Evolutionary conservation across 2,888 invertebrate genomes (phyloP), one percentile per base, ranked within the genome.

Genomic region (Chalcis sispes): DNA sequence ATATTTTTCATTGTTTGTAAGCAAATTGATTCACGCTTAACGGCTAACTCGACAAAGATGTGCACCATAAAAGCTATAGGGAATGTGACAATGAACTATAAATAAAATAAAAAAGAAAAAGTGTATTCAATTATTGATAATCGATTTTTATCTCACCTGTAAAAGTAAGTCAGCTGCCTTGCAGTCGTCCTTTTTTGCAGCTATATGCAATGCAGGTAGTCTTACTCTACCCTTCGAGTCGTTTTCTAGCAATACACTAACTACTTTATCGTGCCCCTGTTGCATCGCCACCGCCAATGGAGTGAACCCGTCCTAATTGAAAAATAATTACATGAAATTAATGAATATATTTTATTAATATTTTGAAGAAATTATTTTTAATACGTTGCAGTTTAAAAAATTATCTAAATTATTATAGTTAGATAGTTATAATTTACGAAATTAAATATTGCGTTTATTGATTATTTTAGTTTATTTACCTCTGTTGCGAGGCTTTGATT

Each of bases 221-320:
- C 98, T 93, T 8, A 98, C 97, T 89, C 98, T 98, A 75, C 98
- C 98, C 79, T 97, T 92, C 29, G 97, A 96, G 90, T 99, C 99
- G 83, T 98, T 98, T 88, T 99, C 99, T 69, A 99, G 90, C 1
- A 99, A 91, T 23, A 98, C 96, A 0, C 98, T 96, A 0, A 99
- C 99, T 58, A 99, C 98, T 88, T 97, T 94, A 86, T 99, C 98
- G 90, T 99, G 98, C 0, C 95, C 95, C 84, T 99, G 99, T 88
- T 99, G 99, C 93, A 99, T 96, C n/a, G 99, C 99, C 40, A 99
- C 99, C 3, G 99, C 99, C 80, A 99, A 90, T 0, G 99, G 99
- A 23, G 98, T 98, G 90, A 99, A 99, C 2, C 98, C 98, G 90
- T 99, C 98, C 96, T 97, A 89, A 18, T 18, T 25, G 8, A 18